phyloP scores from a whole-genome alignment of 2,113 vertebrate species.

The Eulacestoma nigropectus region DNA sequence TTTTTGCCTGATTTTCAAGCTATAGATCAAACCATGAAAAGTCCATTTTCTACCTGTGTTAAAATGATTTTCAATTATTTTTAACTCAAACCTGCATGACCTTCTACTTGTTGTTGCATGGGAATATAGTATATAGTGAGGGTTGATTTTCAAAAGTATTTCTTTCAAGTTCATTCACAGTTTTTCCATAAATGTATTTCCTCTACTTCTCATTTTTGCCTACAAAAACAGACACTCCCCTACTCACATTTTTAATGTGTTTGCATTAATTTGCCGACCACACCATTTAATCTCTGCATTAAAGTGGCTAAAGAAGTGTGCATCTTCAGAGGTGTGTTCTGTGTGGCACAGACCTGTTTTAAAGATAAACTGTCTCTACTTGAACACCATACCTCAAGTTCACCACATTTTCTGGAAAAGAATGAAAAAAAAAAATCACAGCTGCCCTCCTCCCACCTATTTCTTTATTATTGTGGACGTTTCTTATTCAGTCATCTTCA shows the following conservation, averaged over 20 bases:
- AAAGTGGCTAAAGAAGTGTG: neutral
- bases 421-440: neutral
- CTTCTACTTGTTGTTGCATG: neutral
- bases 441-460: neutral
- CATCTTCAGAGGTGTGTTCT: neutral
- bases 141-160: neutral
- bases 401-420: neutral
- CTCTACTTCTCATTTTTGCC: neutral
- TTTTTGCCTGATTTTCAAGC: neutral
- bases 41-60: neutral
- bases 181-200: neutral
- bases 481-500: slow-evolving; percentile 52
- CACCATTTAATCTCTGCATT: neutral
- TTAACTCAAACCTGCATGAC: neutral
- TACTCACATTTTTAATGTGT: neutral
- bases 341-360: neutral
- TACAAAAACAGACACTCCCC: neutral
- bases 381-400: neutral
- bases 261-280: neutral
- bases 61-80: neutral
- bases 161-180: neutral
- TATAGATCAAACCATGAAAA: neutral
- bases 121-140: neutral
- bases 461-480: neutral
- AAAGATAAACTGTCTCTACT: neutral